These are phyloP conservation scores for Gymnothorax reevesii DNA, from an alignment of 2,797 vertebrate species.

Conservation along the genomic window DNA sequence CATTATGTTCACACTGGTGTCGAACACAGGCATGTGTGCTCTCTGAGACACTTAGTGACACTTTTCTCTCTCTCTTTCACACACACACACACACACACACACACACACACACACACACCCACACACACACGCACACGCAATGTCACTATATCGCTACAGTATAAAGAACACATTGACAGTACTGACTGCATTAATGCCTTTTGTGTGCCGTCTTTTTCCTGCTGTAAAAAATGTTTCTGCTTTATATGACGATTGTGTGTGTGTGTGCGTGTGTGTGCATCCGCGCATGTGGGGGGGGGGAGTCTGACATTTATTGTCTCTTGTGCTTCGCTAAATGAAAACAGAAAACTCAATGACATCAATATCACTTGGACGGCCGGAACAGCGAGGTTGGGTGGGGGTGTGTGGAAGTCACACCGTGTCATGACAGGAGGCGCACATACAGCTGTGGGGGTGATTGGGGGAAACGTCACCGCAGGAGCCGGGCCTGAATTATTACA, in stretches of 20 bases:
- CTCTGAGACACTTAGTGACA: background rate
- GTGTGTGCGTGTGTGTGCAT: background rate
- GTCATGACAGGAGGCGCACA: background rate
- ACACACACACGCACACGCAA: background rate
- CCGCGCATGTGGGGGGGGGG: background rate
- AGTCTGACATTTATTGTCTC: slow-evolving; percentile 19
- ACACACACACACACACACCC: background rate
- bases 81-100: background rate
- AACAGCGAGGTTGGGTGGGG: background rate
- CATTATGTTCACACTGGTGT: background rate
- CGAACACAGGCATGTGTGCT: background rate
- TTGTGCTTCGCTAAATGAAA: slow-evolving; percentile 18
- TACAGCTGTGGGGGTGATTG: background rate
- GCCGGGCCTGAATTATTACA: background rate
- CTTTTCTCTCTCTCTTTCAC: background rate
- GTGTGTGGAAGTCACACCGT: background rate
- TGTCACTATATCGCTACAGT: background rate
- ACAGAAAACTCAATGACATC: slow-evolving; percentile 13
- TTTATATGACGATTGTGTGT: background rate
- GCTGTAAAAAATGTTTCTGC: background rate
- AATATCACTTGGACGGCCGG: background rate
- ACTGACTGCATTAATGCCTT: background rate
- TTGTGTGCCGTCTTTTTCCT: background rate
- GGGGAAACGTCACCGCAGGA: background rate
- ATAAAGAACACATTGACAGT: background rate